Evolutionary conservation across 2,797 vertebrate genomes (phyloP).

Genomic region (Eulemur mongoz): DNA sequence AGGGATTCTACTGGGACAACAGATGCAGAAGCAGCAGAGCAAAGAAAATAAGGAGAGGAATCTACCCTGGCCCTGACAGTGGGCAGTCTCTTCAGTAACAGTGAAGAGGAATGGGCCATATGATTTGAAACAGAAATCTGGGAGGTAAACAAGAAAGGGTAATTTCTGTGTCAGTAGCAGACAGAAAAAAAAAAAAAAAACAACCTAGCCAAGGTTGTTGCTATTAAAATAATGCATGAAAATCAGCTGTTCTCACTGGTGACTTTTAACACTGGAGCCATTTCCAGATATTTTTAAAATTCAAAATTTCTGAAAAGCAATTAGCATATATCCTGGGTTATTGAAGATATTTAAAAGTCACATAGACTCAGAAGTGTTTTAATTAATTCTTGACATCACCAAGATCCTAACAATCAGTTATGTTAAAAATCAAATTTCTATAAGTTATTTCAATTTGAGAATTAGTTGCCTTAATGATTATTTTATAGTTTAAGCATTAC

Average conservation of each 20-base stretch:
- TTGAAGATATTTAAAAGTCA: conserved; percentile 77
- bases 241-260: neutral
- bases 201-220: neutral
- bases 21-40: neutral
- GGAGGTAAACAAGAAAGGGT: neutral
- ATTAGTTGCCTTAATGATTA: conserved; percentile 73
- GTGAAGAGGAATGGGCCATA: neutral
- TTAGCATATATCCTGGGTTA: conserved; percentile 65
- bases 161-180: neutral
- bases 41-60: neutral
- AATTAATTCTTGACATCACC: conserved; percentile 79
- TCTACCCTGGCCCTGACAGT: neutral
- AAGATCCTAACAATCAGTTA: conserved; percentile 68
- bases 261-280: neutral
- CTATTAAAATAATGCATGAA: neutral
- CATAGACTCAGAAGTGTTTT: conserved; percentile 67
- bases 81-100: neutral
- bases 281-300: conserved; percentile 56
- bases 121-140: neutral
- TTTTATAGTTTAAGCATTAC: conserved; percentile 74
- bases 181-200: neutral
- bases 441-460: conserved; percentile 76
- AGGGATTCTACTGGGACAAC: neutral
- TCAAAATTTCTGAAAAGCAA: conserved; percentile 64
- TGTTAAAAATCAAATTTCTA: conserved; percentile 75